Base-by-base conservation (phyloP, 53 echinoderm and acorn worm genomes). In the Luidia sarsii region DNA sequence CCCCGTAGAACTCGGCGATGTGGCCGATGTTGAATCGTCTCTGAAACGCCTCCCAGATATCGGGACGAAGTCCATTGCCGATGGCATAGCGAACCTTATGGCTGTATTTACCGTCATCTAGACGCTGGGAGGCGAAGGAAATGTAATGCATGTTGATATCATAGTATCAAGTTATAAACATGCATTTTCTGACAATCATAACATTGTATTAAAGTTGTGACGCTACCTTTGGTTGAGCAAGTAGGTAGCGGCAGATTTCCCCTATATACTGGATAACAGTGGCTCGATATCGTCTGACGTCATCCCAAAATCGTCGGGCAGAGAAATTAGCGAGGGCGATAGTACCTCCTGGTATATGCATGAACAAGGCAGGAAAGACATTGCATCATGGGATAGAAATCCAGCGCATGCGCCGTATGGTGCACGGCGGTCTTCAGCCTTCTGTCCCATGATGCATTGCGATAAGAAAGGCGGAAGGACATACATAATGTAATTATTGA, bases 271-370 rank as follows among this genome's bases (percentile, higher is more conserved):
- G 92, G 38, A 96, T 77, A 15, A 73, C 74, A 2, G 93, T 96
- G 39, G 85, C 90, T 54, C 68, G 70, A 73, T 87, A 88, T 28
- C 80, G 68, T 32, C 93, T 85, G 27, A 92, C 59, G 46, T 96
- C 96, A 56, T 84, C 83, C 96, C 96, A 96, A 43, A 93, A 93
- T 39, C 91, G 81, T 8, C 83, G 62, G 4, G 82, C 93, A 25
- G 96, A 96, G 43, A 96, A 96, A 20, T 84, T 93, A 2, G 80
- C 65, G 19, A 96, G 46, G 18, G 89, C 96, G 2, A 82, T 83
- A 34, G 96, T 88, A 22, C 87, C 85, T 25, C 96, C 96, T 96
- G n/a, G n/a, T n/a, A n/a, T n/a, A n/a, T n/a, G n/a, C n/a, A n/a
- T n/a, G n/a, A n/a, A n/a, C n/a, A n/a, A n/a, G n/a, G n/a, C n/a